Percentiles rank a stretch among this genome's conserved stretches.
These are phyloP conservation scores for Euphydryas editha DNA, from an alignment of 2,888 invertebrate species.

Conservation along the genomic window DNA sequence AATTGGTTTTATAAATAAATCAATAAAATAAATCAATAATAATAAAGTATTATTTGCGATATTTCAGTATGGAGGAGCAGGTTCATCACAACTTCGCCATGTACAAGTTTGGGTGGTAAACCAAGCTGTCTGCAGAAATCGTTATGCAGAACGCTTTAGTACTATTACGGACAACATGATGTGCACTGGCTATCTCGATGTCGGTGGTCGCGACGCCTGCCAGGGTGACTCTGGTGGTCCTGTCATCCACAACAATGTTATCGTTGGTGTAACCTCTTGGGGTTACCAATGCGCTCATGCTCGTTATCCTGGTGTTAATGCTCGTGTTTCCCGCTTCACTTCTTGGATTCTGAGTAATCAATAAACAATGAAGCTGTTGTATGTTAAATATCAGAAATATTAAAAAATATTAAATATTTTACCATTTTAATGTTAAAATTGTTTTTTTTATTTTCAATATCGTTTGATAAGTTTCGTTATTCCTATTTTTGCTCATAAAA, in stretches of 20 bases:
- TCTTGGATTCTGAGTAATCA: constrained; percentile 55
- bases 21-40: not conserved
- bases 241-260: constrained; percentile 56
- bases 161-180: constrained; percentile 56
- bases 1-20: not conserved
- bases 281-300: constrained; percentile 51
- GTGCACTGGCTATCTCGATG: constrained; percentile 55
- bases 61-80: not conserved
- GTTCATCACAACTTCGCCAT: constrained; percentile 1
- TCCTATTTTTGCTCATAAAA: too few relatives aligned
- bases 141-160: constrained; percentile 32
- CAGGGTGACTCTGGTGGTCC: constrained; percentile 66
- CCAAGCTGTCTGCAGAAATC: not conserved
- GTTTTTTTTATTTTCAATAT: too few relatives aligned
- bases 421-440: too few relatives aligned
- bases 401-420: too few relatives aligned
- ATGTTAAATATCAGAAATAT: constrained; percentile 19
- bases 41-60: not conserved
- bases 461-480: too few relatives aligned
- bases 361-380: not conserved
- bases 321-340: constrained; percentile 56
- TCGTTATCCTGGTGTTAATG: constrained; percentile 52
- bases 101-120: constrained; percentile 4
- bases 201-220: constrained; percentile 63
- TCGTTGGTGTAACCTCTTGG: constrained; percentile 52